These are phyloP conservation scores for Platichthys flesus DNA, from an alignment of 2,113 vertebrate species.

Conservation along the genomic window DNA sequence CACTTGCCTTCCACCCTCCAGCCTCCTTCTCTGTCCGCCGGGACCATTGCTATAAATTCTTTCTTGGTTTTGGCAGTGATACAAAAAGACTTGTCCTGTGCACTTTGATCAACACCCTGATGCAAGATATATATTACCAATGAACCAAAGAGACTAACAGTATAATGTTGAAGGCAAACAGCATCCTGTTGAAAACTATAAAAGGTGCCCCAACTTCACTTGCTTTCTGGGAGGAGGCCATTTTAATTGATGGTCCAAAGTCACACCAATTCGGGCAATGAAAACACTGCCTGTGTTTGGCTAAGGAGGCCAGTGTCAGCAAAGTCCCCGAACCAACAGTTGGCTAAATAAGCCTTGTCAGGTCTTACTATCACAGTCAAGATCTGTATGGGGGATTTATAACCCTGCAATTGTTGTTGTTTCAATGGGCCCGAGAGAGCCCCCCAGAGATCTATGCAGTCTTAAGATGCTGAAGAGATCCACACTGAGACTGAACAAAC, in stretches of 20 bases:
- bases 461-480: slow-evolving; percentile 25
- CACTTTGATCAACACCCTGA: slow-evolving; percentile 44
- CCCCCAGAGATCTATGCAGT: slow-evolving; percentile 29
- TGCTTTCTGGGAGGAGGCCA: not conserved
- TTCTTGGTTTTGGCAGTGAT: slow-evolving; percentile 19
- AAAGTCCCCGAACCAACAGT: slow-evolving; percentile 48
- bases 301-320: slow-evolving; percentile 54
- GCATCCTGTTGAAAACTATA: slow-evolving; percentile 24
- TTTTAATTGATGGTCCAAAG: slow-evolving; percentile 48
- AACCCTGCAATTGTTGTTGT: slow-evolving; percentile 49
- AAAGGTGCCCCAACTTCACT: slow-evolving; percentile 22
- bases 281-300: slow-evolving; percentile 61
- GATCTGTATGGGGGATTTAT: slow-evolving; percentile 62
- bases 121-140: slow-evolving; percentile 25
- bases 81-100: slow-evolving; percentile 35
- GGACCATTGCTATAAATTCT: slow-evolving; percentile 10
- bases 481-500: slow-evolving; percentile 45
- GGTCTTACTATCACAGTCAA: slow-evolving; percentile 36
- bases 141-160: slow-evolving; percentile 44
- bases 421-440: slow-evolving; percentile 40
- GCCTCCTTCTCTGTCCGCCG: too few relatives aligned
- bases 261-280: slow-evolving; percentile 42
- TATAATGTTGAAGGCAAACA: slow-evolving; percentile 50
- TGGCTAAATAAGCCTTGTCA: slow-evolving; percentile 63
- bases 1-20: not conserved